These are phyloP conservation scores for Tringa solitaria DNA, from an alignment of 2,113 vertebrate genomes.

Conservation along the genomic window DNA sequence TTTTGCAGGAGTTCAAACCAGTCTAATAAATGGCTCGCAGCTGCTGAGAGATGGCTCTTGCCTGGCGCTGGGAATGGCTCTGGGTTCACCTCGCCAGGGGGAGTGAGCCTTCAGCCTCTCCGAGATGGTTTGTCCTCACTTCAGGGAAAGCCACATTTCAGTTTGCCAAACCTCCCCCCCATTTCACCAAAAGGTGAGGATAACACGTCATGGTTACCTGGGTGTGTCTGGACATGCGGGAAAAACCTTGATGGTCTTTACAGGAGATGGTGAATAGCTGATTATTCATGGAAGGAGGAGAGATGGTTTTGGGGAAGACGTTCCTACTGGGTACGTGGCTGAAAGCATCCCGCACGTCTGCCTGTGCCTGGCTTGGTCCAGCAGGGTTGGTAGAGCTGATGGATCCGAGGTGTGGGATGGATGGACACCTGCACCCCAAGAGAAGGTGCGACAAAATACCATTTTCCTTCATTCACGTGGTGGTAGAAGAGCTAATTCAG, in stretches of 20 bases:
- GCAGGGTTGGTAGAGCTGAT: neutral
- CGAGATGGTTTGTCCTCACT: neutral
- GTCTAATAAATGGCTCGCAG: constrained; percentile 54
- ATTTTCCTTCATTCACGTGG: accelerated
- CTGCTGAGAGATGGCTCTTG: constrained; percentile 50
- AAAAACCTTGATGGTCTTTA: neutral
- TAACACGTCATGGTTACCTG: accelerated
- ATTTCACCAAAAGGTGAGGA: neutral
- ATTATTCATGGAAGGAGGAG: neutral
- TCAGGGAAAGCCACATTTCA: neutral
- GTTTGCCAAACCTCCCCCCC: neutral
- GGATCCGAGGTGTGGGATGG: neutral
- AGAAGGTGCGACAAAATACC: accelerated
- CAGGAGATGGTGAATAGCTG: neutral
- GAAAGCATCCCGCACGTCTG: accelerated
- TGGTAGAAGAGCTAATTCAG: neutral
- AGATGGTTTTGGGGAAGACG: accelerated
- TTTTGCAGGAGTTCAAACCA: neutral
- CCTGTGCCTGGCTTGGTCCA: accelerated
- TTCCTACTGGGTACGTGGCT: neutral
- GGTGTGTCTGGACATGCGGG: neutral
- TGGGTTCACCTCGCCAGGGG: neutral
- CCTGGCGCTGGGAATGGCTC: neutral
- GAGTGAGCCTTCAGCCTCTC: neutral
- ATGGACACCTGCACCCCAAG: no score